Conservation (phyloP, 2,888 invertebrate species). For the Eupsilia transversa region DNA sequence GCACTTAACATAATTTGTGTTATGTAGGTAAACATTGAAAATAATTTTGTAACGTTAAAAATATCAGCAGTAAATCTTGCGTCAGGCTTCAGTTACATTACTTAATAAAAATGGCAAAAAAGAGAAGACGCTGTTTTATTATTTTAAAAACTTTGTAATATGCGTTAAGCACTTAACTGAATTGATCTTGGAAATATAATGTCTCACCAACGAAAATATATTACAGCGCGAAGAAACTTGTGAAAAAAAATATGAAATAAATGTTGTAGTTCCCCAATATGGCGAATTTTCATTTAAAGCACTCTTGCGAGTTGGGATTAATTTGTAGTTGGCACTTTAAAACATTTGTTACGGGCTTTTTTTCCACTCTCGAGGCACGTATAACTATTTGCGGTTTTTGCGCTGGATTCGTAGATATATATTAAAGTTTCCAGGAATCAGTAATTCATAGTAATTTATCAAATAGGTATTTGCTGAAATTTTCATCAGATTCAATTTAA, state of each 20-base stretch:
- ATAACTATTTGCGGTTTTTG: constrained; percentile 64
- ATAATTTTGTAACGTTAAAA: constrained; percentile 1
- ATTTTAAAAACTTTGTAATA: constrained; percentile 31
- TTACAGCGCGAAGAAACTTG: constrained; percentile 26
- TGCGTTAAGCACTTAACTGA: constrained; percentile 44
- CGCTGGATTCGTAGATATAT: constrained; percentile 38
- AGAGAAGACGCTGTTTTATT: constrained; percentile 16
- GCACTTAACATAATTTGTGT: background rate
- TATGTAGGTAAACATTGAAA: background rate
- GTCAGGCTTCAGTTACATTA: constrained; percentile 12
- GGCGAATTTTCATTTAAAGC: constrained; percentile 33
- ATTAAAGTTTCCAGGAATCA: constrained; percentile 25
- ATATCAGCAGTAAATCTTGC: constrained; percentile 27
- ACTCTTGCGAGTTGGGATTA: constrained; percentile 62
- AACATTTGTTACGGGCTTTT: constrained; percentile 70
- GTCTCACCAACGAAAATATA: constrained; percentile 26
- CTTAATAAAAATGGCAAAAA: constrained; percentile 12
- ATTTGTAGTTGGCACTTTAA: constrained; percentile 71
- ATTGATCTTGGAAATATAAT: constrained; percentile 49
- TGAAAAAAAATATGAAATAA: constrained; percentile 13
- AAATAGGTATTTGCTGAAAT: background rate
- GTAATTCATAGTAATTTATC: background rate
- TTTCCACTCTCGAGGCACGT: constrained; percentile 50
- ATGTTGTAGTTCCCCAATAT: constrained; percentile 14
- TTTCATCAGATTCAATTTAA: background rate